Conservation (phyloP, 2,113 vertebrate species). For the Eretmochelys imbricata region DNA sequence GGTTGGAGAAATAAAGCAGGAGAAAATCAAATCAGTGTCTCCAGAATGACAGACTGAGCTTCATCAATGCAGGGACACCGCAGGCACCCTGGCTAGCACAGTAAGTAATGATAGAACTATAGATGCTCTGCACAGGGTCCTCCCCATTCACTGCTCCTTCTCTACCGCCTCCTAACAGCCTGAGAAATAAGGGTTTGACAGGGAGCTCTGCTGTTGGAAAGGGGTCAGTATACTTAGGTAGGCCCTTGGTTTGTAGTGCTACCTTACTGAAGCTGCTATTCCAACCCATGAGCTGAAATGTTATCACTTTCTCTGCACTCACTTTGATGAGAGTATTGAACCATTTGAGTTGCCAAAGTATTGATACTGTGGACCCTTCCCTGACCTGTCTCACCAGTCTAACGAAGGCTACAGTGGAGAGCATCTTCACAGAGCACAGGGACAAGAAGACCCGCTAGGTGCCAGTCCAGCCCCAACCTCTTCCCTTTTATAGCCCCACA, state of each 20-base stretch:
- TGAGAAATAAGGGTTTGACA: neutral
- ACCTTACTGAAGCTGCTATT: neutral
- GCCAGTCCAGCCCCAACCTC: neutral
- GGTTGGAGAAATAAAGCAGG: constrained; percentile 15
- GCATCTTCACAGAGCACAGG: neutral
- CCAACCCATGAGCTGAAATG: neutral
- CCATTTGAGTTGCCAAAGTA: neutral
- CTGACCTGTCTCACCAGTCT: neutral
- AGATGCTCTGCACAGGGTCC: neutral
- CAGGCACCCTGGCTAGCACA: constrained; percentile 1
- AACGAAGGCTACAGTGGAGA: neutral
- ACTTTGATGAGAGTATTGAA: neutral
- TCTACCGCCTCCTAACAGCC: neutral
- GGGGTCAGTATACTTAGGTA: neutral
- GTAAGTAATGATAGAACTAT: constrained; percentile 13
- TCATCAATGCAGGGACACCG: constrained; percentile 20
- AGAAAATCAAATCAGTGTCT: constrained; percentile 56
- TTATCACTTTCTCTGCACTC: neutral
- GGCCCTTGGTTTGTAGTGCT: neutral
- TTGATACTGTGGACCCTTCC: neutral
- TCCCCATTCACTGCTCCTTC: neutral
- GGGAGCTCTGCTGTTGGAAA: neutral
- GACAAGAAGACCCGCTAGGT: neutral
- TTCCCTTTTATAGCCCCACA: neutral
- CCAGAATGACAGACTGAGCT: constrained; percentile 16